These are phyloP conservation scores for Amia ocellicauda DNA, from an alignment of 2,113 vertebrate species.

Conservation along the genomic window DNA sequence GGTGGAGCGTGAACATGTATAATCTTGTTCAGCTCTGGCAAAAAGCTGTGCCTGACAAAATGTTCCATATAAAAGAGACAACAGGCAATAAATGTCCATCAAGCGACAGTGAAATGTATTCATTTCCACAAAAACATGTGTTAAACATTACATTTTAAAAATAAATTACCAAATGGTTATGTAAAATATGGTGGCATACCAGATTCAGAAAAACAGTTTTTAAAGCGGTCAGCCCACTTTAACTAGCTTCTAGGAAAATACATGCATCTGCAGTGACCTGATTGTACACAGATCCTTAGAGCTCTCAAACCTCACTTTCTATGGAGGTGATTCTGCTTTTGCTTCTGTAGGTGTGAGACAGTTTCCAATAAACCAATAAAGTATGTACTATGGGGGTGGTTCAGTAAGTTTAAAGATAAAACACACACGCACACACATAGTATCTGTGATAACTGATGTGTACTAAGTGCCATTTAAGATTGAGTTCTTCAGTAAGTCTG, in stretches of 20 bases:
- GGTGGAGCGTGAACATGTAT: slow-evolving; percentile 25
- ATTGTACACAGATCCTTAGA: not conserved
- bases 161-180: slow-evolving; percentile 5
- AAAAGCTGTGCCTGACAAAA: slow-evolving; percentile 27
- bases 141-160: slow-evolving; percentile 1
- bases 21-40: slow-evolving; percentile 36
- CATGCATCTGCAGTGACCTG: not conserved
- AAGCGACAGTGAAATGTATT: slow-evolving; percentile 16
- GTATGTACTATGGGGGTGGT: not conserved
- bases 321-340: not conserved
- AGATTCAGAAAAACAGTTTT: slow-evolving; percentile 4
- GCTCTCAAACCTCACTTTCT: not conserved
- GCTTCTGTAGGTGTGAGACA: not conserved
- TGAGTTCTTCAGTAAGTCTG: not conserved
- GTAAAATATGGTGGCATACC: slow-evolving; percentile 1
- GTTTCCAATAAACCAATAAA: slow-evolving; percentile 10
- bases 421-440: not conserved
- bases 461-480: not conserved
- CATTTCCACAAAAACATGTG: slow-evolving; percentile 13
- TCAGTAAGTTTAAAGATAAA: slow-evolving; percentile 9
- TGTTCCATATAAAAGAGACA: slow-evolving; percentile 33
- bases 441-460: not conserved
- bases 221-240: not conserved
- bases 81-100: slow-evolving; percentile 36
- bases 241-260: not conserved